Conservation (phyloP, 2,888 invertebrate genomes). For the Erebia ligea region DNA sequence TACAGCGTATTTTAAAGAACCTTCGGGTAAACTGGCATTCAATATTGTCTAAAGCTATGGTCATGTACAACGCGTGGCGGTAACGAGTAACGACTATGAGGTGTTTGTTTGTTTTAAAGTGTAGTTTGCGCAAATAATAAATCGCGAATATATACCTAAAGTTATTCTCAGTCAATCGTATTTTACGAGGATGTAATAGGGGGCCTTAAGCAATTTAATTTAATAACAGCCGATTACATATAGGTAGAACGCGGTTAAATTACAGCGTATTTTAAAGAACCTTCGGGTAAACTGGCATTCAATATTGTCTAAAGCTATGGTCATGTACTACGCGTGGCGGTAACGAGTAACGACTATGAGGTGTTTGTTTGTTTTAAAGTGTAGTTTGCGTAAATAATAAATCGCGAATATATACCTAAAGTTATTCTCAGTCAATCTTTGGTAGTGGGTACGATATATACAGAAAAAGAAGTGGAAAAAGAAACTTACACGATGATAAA, state of each 20-base stretch:
- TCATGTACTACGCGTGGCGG: background rate
- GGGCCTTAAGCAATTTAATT: slow-evolving; percentile 32
- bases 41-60: slow-evolving; percentile 15
- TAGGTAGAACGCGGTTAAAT: slow-evolving; percentile 29
- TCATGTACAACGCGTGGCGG: background rate
- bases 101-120: background rate
- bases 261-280: slow-evolving; percentile 32
- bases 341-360: background rate
- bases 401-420: no score
- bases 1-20: slow-evolving; percentile 32
- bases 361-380: background rate
- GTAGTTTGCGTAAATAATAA: no score
- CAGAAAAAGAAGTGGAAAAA: no score
- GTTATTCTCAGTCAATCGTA: background rate
- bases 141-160: no score
- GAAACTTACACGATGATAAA: no score
- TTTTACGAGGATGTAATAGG: slow-evolving; percentile 18
- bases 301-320: slow-evolving; percentile 15
- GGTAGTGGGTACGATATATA: no score
- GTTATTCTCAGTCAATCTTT: no score
- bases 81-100: background rate
- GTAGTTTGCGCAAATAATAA: no score
- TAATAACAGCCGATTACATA: slow-evolving; percentile 31
- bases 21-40: slow-evolving; percentile 27
- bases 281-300: slow-evolving; percentile 27